Base-by-base conservation (phyloP, 2,888 invertebrate species). In the Luperina testacea region DNA sequence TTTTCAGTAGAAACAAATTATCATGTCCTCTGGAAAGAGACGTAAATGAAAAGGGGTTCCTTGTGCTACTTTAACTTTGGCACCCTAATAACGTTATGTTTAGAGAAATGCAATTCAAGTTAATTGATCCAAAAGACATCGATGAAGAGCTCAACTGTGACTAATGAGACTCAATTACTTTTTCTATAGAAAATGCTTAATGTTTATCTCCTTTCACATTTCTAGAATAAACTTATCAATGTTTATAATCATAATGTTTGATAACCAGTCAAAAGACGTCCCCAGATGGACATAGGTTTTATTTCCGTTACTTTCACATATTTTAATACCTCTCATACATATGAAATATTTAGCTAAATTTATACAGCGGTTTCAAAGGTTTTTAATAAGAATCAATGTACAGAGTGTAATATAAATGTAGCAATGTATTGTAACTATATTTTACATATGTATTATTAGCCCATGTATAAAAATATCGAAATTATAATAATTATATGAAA, bases 321-420 rank as follows among this genome's bases (percentile, higher is more conserved):
- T 51, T 59, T 27, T 4, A 51, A 59, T 15, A 17, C 53, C n/a
- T 65, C 27, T 15, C 42, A 27, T 4, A 61, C 51, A 48, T 9
- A 51, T 67, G 27, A 53, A 53, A 72, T 57, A 32, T 81, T 45
- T 24, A 76, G 24, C 48, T 63, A 72, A 67, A 51, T 63, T 57
- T 85, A 67, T 82, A 86, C 51, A 85, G 77, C 38, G 57, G 57
- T 74, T 68, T 72, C 27, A 70, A 67, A 74, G 38, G 27, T 71
- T 74, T 78, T 63, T 57, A 45, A 68, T 80, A 82, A 83, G 77
- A 84, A 77, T 87, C 76, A 87, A 74, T 92, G 87, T 92, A 90
- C 85, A 90, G 85, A 83, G 24, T 81, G 76, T 69, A 78, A 81
- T 83, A 83, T 87, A 87, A 82, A 83, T 87, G 86, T 86, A 86